Percentiles rank a stretch among this genome's conserved stretches.
Evolutionary conservation across 2,797 vertebrate species (phyloP).

Genomic region (Darevskia nairensis): DNA sequence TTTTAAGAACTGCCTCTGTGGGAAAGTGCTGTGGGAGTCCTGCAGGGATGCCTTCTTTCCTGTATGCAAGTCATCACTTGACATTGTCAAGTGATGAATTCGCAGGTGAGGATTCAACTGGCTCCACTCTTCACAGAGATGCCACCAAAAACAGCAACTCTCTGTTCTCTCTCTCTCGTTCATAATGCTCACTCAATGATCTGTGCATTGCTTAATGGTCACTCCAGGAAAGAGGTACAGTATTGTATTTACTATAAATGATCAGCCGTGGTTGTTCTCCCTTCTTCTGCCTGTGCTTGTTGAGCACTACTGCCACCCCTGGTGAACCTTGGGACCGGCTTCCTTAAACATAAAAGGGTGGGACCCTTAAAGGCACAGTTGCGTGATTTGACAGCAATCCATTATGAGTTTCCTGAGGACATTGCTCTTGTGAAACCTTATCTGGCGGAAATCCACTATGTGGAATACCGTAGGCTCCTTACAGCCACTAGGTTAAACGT

Average conservation of each 20-base stretch:
- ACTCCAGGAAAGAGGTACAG: not conserved
- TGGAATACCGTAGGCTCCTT: no score
- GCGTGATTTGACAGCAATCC: no score
- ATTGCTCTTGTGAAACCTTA: no score
- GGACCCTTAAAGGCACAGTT: not conserved
- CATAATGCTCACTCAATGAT: not conserved
- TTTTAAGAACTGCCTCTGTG: not conserved
- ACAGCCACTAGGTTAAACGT: no score
- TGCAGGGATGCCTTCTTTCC: not conserved
- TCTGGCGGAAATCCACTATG: no score
- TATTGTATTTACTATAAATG: not conserved
- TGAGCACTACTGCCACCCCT: not conserved
- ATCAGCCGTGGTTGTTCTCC: not conserved
- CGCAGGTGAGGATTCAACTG: not conserved
- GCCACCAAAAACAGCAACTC: not conserved
- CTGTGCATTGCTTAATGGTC: not conserved
- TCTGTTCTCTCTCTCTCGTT: not conserved
- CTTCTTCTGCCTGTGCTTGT: not conserved
- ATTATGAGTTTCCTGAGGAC: no score
- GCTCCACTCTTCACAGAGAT: not conserved
- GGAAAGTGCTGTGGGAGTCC: not conserved
- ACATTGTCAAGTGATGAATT: not conserved
- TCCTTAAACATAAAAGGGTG: not conserved
- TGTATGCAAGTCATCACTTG: not conserved
- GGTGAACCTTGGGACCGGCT: not conserved